A percentile compares a stretch with the other conserved stretches of the same genome.
These are phyloP conservation scores for Ophion obscuratus DNA, from an alignment of 2,888 invertebrate genomes.

Conservation along the genomic window DNA sequence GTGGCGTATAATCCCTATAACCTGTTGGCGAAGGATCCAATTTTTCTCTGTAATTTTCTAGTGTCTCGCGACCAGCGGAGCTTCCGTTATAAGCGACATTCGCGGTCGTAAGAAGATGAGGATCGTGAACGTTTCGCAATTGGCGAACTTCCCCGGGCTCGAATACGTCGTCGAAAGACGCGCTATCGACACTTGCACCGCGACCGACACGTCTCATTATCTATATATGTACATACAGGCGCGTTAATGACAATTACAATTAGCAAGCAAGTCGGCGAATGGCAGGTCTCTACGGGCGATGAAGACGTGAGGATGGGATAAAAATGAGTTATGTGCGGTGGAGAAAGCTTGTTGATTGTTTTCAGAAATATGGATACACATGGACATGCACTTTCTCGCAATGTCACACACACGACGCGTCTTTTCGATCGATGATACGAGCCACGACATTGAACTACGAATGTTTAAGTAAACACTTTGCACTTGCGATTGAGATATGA, in stretches of 20 bases:
- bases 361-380: neutral
- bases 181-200: conserved; percentile 88
- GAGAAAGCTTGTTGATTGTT: neutral
- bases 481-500: no score
- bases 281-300: neutral
- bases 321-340: neutral
- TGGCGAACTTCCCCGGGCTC: conserved; percentile 82
- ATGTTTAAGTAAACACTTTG: no score
- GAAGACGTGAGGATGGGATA: neutral
- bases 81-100: conserved; percentile 2
- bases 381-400: no score
- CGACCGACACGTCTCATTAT: conserved; percentile 59
- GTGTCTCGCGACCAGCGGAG: neutral
- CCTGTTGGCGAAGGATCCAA: conserved; percentile 90
- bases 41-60: conserved; percentile 37
- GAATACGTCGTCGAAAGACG: conserved; percentile 92
- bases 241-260: neutral
- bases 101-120: conserved; percentile 10
- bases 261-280: neutral
- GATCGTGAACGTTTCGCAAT: conserved; percentile 33
- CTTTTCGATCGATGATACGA: neutral
- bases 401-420: no score
- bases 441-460: no score
- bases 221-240: conserved; percentile 19
- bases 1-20: conserved; percentile 92